Conservation (phyloP, 1,140 invertebrate species). For the Sipha flava region DNA sequence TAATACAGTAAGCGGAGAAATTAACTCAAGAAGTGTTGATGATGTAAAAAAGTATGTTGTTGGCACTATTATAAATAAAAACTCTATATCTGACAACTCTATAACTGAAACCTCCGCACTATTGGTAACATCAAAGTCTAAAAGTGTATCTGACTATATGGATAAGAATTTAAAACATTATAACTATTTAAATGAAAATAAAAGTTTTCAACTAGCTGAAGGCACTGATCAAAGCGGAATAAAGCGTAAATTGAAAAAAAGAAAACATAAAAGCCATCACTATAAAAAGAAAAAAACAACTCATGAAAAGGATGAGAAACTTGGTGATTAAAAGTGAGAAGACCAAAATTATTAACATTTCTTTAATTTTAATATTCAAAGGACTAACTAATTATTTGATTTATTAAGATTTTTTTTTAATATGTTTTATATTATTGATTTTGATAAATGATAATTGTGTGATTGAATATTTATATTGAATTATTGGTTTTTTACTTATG, state of each 20-base stretch:
- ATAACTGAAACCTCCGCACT: background rate
- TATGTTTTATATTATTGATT: too few species aligned
- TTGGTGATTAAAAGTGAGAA: too few species aligned
- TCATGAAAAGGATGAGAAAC: too few species aligned
- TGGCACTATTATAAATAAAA: background rate
- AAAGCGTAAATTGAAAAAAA: background rate
- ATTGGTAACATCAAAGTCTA: background rate
- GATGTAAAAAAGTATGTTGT: background rate
- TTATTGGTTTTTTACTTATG: too few species aligned
- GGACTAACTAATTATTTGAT: too few species aligned
- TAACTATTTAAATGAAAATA: background rate
- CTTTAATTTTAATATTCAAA: too few species aligned
- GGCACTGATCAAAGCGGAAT: background rate
- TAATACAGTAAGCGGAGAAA: background rate
- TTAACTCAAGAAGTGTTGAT: background rate
- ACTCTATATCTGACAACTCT: background rate
- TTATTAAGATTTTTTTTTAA: too few species aligned
- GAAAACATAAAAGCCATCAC: slow-evolving; percentile 8
- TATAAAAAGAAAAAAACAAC: too few species aligned
- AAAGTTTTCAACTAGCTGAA: background rate
- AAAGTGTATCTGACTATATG: background rate
- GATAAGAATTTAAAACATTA: background rate
- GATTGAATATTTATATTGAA: too few species aligned
- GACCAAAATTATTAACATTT: too few species aligned
- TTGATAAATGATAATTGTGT: too few species aligned